phyloP scores from a whole-genome alignment of 2,797 vertebrate species.

The Poecilia velifera region DNA sequence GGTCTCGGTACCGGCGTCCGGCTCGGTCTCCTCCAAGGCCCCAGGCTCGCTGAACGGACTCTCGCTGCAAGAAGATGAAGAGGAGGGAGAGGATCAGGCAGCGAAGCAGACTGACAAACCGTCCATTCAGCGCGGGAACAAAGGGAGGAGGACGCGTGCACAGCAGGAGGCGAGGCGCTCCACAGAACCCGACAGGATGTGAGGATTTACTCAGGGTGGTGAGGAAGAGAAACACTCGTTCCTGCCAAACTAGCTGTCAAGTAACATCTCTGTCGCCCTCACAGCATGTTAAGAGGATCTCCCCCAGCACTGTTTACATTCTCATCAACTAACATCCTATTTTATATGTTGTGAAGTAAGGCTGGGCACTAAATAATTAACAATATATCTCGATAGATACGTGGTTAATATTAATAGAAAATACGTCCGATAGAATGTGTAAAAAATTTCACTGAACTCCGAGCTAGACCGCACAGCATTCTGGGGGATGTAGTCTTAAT shows the following conservation, averaged over 20 bases:
- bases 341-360: too few relatives aligned
- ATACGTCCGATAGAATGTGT: too few relatives aligned
- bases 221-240: neutral
- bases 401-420: too few relatives aligned
- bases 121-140: constrained; percentile 48
- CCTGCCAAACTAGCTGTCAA: constrained; percentile 2
- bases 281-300: neutral
- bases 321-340: too few relatives aligned
- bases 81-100: constrained; percentile 13
- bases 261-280: constrained; percentile 1
- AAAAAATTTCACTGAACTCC: too few relatives aligned
- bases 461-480: too few relatives aligned
- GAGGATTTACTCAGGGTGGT: constrained; percentile 14
- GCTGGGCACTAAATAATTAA: too few relatives aligned
- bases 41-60: constrained; percentile 98
- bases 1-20: constrained; percentile 91
- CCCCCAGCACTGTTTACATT: neutral
- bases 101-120: constrained; percentile 8
- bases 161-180: constrained; percentile 33
- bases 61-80: constrained; percentile 80
- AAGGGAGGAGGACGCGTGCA: constrained; percentile 33
- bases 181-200: constrained; percentile 14
- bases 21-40: constrained; percentile 92
- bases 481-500: too few relatives aligned
- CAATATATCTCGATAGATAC: too few relatives aligned